Evolutionary conservation across 2,888 invertebrate genomes (phyloP).

Genomic region (Latrodectus hesperus): DNA sequence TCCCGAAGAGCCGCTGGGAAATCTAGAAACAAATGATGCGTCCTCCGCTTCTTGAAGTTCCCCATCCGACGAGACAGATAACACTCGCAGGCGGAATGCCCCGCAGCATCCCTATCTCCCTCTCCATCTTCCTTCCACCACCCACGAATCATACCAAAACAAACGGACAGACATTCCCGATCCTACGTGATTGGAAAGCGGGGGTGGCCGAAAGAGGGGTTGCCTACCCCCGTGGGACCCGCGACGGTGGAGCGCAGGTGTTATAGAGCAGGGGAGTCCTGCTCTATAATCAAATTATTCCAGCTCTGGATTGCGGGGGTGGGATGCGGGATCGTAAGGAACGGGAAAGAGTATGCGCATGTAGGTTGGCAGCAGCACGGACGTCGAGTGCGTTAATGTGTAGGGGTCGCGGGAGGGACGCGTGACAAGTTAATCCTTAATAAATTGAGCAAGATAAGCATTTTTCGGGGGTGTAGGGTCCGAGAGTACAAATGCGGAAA

Average conservation of each 20-base stretch:
- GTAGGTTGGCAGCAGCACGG: conserved; percentile 11
- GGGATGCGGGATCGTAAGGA: not conserved
- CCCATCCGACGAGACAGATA: conserved; percentile 50
- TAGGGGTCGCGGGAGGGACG: conserved; percentile 30
- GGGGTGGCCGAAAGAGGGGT: conserved; percentile 8
- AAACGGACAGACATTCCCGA: conserved; percentile 54
- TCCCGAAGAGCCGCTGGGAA: conserved; percentile 18
- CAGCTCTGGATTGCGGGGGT: conserved; percentile 24
- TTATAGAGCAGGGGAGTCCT: conserved; percentile 45
- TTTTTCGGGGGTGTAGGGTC: conserved; percentile 72
- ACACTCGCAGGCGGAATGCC: conserved; percentile 11
- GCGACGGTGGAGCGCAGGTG: conserved; percentile 58
- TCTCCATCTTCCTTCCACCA: not conserved
- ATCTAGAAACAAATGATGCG: conserved; percentile 40
- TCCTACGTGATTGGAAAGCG: conserved; percentile 64
- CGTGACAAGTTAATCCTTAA: conserved; percentile 70
- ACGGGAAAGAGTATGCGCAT: conserved; percentile 2
- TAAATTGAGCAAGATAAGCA: conserved; percentile 70
- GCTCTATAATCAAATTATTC: conserved; percentile 69
- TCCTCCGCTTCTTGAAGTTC: not conserved
- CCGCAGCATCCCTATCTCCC: not conserved
- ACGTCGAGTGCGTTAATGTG: conserved; percentile 52
- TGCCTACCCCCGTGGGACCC: conserved; percentile 43
- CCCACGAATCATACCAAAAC: conserved; percentile 37
- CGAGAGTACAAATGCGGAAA: conserved; percentile 65